Percentiles rank a stretch among this genome's conserved stretches.
These are phyloP conservation scores for Cerceris rybyensis DNA, from an alignment of 2,888 invertebrate genomes.

Conservation along the genomic window DNA sequence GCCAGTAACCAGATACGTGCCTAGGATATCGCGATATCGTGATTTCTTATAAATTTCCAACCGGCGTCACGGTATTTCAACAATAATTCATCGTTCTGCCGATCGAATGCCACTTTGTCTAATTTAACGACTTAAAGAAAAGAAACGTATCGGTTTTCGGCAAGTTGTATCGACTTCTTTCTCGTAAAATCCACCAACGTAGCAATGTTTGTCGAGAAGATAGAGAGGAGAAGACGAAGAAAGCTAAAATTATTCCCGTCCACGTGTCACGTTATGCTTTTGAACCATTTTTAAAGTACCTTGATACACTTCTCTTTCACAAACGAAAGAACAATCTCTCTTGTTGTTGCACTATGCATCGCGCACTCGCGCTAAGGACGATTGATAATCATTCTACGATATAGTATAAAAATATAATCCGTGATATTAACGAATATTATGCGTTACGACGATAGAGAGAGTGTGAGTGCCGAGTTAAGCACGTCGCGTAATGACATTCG, in stretches of 20 bases:
- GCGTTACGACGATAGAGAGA: conserved; percentile 67
- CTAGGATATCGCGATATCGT: conserved; percentile 32
- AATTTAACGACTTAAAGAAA: conserved; percentile 18
- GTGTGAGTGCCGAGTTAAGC: conserved; percentile 43
- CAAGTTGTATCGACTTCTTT: neutral
- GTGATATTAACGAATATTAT: conserved; percentile 76
- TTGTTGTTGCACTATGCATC: conserved; percentile 32
- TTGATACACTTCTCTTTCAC: neutral
- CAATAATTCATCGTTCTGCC: conserved; percentile 21
- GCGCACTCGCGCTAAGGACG: conserved; percentile 47
- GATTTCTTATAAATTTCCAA: conserved; percentile 30
- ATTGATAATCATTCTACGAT: conserved; percentile 62
- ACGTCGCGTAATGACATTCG: conserved; percentile 46
- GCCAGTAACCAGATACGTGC: conserved; percentile 28
- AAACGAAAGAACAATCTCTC: neutral
- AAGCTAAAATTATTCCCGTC: conserved; percentile 24
- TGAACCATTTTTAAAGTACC: neutral
- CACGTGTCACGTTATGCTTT: conserved; percentile 14
- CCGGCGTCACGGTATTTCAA: conserved; percentile 26
- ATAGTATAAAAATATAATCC: conserved; percentile 81
- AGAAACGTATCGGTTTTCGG: conserved; percentile 11
- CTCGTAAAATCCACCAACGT: conserved; percentile 1
- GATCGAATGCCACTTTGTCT: conserved; percentile 24
- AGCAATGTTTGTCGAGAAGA: neutral
- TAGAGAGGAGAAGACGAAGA: neutral